Conservation (phyloP, 2,113 vertebrate species). For the Neomonachus schauinslandi region DNA sequence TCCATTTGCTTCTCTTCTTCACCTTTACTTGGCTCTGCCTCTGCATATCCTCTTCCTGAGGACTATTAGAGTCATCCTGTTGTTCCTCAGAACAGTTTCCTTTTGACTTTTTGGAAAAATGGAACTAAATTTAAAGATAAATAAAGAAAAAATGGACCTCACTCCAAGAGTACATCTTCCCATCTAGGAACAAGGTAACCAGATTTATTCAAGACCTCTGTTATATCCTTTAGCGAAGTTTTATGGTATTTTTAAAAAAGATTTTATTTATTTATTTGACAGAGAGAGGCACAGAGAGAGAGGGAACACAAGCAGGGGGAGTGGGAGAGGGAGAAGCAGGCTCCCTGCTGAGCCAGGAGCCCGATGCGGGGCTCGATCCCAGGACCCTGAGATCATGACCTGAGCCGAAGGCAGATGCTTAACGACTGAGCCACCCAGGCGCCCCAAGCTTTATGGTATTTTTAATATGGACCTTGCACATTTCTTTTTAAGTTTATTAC, state of each 20-base stretch:
- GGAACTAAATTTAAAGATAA: constrained; percentile 12
- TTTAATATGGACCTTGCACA: not conserved
- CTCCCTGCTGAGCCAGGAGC: too few species aligned
- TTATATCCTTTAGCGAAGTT: not conserved
- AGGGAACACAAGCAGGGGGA: not conserved
- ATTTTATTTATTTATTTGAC: not conserved
- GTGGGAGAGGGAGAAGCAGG: not conserved
- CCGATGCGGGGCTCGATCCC: too few species aligned
- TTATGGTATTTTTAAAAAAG: not conserved
- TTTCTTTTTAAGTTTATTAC: constrained; percentile 43
- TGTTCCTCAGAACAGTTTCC: not conserved
- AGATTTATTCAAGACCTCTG: not conserved
- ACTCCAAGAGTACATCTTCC: not conserved
- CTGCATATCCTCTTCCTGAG: constrained; percentile 16
- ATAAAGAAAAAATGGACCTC: not conserved
- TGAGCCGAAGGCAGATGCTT: too few species aligned
- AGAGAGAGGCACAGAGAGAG: not conserved
- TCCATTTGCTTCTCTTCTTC: not conserved
- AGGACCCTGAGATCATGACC: too few species aligned
- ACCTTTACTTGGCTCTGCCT: constrained; percentile 8
- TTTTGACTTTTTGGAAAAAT: constrained; percentile 31
- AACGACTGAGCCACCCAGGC: too few species aligned
- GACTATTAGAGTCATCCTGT: not conserved
- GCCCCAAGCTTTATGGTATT: not conserved
- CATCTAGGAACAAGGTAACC: not conserved